A percentile compares a stretch with the other conserved stretches of the same genome.
Evolutionary conservation across 2,797 vertebrate genomes (phyloP).

Genomic region (Cheirogaleus major): DNA sequence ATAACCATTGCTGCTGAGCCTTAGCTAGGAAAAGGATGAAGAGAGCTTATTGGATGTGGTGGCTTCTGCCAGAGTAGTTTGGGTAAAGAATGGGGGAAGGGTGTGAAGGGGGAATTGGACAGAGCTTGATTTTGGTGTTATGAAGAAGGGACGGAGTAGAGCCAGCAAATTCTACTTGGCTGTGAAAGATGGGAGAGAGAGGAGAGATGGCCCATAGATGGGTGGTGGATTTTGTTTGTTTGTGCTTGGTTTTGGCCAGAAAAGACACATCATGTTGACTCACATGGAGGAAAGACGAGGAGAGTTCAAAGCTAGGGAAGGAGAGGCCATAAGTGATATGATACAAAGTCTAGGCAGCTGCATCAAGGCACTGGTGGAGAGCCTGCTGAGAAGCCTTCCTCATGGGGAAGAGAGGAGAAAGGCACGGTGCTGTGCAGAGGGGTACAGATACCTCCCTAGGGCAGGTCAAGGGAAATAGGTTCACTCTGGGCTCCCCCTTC

Average conservation of each 20-base stretch:
- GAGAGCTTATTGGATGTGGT: neutral
- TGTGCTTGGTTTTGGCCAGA: neutral
- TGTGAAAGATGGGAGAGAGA: neutral
- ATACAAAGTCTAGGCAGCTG: neutral
- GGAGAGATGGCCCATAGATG: neutral
- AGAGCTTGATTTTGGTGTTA: neutral
- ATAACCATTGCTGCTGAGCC: neutral
- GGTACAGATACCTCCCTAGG: neutral
- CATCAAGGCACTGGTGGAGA: neutral
- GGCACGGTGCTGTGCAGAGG: neutral
- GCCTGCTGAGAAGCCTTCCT: neutral
- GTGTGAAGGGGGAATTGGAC: neutral
- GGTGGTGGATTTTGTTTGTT: neutral
- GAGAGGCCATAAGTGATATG: neutral
- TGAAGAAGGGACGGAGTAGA: neutral
- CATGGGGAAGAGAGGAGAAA: neutral
- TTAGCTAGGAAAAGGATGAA: neutral
- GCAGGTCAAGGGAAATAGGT: neutral
- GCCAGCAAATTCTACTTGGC: neutral
- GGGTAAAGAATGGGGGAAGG: neutral
- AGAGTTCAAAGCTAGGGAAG: neutral
- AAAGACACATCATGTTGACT: neutral
- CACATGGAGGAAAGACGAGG: neutral
- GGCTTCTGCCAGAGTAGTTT: neutral
- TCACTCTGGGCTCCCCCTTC: neutral